phyloP scores from a whole-genome alignment of 2,888 invertebrate genomes.

The Eristalis pertinax region DNA sequence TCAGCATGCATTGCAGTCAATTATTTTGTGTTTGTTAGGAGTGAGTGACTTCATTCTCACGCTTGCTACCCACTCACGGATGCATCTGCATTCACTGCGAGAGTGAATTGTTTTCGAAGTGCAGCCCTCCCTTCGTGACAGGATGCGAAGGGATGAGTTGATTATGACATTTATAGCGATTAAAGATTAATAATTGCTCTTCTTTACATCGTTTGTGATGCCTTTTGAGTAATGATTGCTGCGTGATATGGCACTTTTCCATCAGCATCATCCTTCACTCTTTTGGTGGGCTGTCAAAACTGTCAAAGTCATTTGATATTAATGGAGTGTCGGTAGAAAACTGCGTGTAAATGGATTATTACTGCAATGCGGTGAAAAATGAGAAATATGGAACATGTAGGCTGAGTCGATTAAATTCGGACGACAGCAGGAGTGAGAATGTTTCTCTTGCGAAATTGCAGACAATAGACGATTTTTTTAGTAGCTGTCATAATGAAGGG shows the following conservation, averaged over 20 bases:
- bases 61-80: not conserved
- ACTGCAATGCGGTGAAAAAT: conserved; percentile 33
- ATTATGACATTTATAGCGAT: conserved; percentile 68
- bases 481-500: not conserved
- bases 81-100: not conserved
- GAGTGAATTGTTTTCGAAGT: conserved; percentile 28
- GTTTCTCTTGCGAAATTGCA: not conserved
- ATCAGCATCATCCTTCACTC: conserved; percentile 53
- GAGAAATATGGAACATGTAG: conserved; percentile 25
- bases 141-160: conserved; percentile 27
- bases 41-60: not conserved
- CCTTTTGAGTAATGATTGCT: conserved; percentile 59
- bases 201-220: conserved; percentile 38
- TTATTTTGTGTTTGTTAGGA: not conserved
- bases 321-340: conserved; percentile 66
- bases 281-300: conserved; percentile 56
- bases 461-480: not conserved
- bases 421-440: not conserved
- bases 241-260: conserved; percentile 61
- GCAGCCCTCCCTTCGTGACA: conserved; percentile 19
- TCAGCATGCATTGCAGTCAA: not conserved
- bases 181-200: conserved; percentile 71
- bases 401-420: conserved; percentile 53
- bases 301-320: conserved; percentile 71
- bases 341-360: conserved; percentile 69